Percentiles rank a stretch among this genome's conserved stretches.
Conservation (phyloP, 2,888 invertebrate genomes). For the Heteropelma amictum region DNA sequence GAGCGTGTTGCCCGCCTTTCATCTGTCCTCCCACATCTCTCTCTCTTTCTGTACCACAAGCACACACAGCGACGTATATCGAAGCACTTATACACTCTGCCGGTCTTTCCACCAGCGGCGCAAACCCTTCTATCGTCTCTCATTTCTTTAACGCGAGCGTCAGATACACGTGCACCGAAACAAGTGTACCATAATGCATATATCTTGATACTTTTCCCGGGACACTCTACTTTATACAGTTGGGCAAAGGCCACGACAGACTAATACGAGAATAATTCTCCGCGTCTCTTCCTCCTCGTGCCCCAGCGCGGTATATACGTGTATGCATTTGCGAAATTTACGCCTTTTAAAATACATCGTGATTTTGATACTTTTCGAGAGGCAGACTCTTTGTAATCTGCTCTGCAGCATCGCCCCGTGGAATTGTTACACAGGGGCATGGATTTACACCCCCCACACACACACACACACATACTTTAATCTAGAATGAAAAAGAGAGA, state of each 20-base stretch:
- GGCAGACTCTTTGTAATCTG: slow-evolving; percentile 72
- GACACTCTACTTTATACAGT: slow-evolving; percentile 11
- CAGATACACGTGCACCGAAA: neutral
- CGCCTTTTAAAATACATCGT: slow-evolving; percentile 70
- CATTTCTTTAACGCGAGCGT: slow-evolving; percentile 35
- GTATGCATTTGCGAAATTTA: neutral
- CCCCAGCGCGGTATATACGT: neutral
- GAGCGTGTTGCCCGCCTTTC: slow-evolving; percentile 73
- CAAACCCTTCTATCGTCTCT: slow-evolving; percentile 9
- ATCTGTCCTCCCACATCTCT: slow-evolving; percentile 70
- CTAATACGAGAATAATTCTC: neutral
- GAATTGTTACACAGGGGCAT: slow-evolving; percentile 10
- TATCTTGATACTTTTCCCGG: slow-evolving; percentile 1
- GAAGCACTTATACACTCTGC: slow-evolving; percentile 75
- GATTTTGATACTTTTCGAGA: slow-evolving; percentile 73
- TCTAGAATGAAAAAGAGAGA: no score
- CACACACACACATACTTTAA: no score
- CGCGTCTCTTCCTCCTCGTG: neutral
- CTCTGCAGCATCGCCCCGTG: slow-evolving; percentile 62
- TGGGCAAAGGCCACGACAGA: slow-evolving; percentile 8
- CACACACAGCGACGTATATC: no score
- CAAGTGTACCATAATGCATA: neutral
- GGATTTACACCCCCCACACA: neutral
- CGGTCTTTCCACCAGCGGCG: no score
- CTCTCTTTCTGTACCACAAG: slow-evolving; percentile 60